Base-by-base conservation (phyloP, 2,888 invertebrate genomes). In the Cotesia congregata region DNA sequence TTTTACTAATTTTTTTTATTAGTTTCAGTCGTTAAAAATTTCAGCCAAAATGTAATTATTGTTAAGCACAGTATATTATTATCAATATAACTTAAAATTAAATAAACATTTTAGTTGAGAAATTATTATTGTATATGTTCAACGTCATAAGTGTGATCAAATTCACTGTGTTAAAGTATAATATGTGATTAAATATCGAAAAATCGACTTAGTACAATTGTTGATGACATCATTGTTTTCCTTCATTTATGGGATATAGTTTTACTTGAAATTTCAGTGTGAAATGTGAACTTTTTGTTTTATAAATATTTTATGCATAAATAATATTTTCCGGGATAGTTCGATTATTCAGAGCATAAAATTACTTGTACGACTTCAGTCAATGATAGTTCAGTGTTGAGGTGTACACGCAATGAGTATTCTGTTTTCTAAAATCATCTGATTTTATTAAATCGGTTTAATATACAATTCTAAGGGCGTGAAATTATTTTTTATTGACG, bases 281-380 rank as follows among this genome's bases (percentile, higher is more conserved):
- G 6, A 65, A 15, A 17, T 39, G 15, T 60, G 61, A 40, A 38
- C n/a, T 38, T 60, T 20, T 68, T 17, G 12, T 20, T 65, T 7
- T 17, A 62, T 1, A n/a, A 62, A n/a, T 62, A 62, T 62, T 62
- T 65, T 6, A 38, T 65, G 65, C 5, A 65, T 65, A 30, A 5
- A 65, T 30, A 7, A 30, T 65, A 62, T 6, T 65, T 65, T 59
- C 62, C 67, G 68, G 76, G 80, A 67, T 78, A 79, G 65, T 76
- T 71, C 81, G 79, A 84, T 81, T 88, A 88, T 88, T 83, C 85
- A 88, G 88, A 88, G 88, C 88, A 87, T 87, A 88, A 88, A 88
- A 87, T 85, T 83, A 83, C 81, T 82, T 81, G 83, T 79, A 80
- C 80, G 76, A 81, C 77, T 85, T 80, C 83, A 85, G 79, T 83